phyloP scores from a whole-genome alignment of 2,888 invertebrate genomes.

The Seira sanloemensis region DNA sequence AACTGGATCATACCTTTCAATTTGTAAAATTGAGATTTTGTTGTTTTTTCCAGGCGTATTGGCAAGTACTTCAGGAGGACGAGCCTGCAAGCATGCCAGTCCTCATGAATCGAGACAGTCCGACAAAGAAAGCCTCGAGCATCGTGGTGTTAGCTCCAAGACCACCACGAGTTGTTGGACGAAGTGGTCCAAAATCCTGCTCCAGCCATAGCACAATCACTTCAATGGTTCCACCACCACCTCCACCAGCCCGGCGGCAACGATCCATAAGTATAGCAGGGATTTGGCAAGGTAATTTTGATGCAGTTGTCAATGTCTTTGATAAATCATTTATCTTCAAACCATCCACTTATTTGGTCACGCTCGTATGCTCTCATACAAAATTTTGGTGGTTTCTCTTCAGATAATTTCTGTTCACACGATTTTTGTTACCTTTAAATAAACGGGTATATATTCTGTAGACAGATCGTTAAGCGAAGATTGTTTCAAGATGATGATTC shows the following conservation, averaged over 20 bases:
- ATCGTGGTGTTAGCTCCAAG: conserved; percentile 40
- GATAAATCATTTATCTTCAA: too few relatives aligned
- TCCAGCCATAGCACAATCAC: background rate
- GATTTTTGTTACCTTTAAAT: too few relatives aligned
- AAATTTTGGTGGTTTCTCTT: too few relatives aligned
- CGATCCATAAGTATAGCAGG: conserved; percentile 42
- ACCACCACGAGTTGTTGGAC: conserved; percentile 22
- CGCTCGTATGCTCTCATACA: too few relatives aligned
- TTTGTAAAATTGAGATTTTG: too few relatives aligned
- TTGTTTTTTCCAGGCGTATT: conserved; percentile 34
- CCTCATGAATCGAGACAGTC: conserved; percentile 28
- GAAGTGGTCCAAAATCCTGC: background rate
- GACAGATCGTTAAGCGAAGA: too few relatives aligned
- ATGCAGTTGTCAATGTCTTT: too few relatives aligned
- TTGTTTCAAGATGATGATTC: too few relatives aligned
- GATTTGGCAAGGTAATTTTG: conserved; percentile 26
- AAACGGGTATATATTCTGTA: too few relatives aligned
- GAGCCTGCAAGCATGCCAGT: conserved; percentile 51
- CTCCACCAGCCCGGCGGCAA: background rate
- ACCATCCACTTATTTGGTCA: too few relatives aligned
- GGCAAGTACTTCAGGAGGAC: conserved; percentile 39
- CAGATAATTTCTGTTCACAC: too few relatives aligned
- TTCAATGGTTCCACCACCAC: background rate
- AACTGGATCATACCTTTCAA: too few relatives aligned
- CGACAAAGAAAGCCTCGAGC: conserved; percentile 19